These are phyloP conservation scores for Hypselothyrea guttata DNA, from an alignment of 2,888 invertebrate genomes.

Conservation along the genomic window DNA sequence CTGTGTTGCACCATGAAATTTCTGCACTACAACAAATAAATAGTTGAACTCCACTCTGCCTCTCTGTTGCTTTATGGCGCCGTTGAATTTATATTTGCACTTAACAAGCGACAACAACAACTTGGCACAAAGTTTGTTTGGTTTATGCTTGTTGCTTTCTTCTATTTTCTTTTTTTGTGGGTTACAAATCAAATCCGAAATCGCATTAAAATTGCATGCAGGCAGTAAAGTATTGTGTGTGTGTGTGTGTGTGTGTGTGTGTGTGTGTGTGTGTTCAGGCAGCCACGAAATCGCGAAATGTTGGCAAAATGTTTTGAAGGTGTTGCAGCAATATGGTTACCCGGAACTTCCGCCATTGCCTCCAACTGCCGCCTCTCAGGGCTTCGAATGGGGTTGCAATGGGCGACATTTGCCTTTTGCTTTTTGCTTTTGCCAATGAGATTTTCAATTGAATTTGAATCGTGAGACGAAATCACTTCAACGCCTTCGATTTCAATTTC, in stretches of 20 bases:
- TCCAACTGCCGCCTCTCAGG: conserved; percentile 31
- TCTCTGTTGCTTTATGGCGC: conserved; percentile 56
- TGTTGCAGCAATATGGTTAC: conserved; percentile 1
- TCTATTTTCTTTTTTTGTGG: too few relatives aligned
- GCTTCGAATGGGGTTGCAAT: too few relatives aligned
- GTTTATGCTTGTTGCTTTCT: conserved; percentile 57
- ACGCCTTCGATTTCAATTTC: conserved; percentile 77
- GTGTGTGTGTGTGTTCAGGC: conserved; percentile 20
- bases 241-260: conserved; percentile 11
- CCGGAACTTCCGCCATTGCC: too few relatives aligned
- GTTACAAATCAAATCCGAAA: conserved; percentile 75
- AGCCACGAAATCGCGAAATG: conserved; percentile 23
- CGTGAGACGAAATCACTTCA: conserved; percentile 77
- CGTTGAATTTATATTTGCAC: conserved; percentile 74
- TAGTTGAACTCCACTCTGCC: conserved; percentile 50
- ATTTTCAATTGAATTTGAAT: conserved; percentile 66
- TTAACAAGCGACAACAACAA: conserved; percentile 55
- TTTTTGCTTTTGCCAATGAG: conserved; percentile 33
- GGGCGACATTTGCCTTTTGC: too few relatives aligned
- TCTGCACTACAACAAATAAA: conserved; percentile 69
- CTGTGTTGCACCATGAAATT: conserved; percentile 62
- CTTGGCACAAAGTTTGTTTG: conserved; percentile 58
- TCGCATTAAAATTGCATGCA: conserved; percentile 77
- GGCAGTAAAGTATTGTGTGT: conserved; percentile 8
- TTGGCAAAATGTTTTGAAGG: conserved; percentile 13